phyloP scores from a whole-genome alignment of 2,113 vertebrate species.

The Cricetomys ansorgei region DNA sequence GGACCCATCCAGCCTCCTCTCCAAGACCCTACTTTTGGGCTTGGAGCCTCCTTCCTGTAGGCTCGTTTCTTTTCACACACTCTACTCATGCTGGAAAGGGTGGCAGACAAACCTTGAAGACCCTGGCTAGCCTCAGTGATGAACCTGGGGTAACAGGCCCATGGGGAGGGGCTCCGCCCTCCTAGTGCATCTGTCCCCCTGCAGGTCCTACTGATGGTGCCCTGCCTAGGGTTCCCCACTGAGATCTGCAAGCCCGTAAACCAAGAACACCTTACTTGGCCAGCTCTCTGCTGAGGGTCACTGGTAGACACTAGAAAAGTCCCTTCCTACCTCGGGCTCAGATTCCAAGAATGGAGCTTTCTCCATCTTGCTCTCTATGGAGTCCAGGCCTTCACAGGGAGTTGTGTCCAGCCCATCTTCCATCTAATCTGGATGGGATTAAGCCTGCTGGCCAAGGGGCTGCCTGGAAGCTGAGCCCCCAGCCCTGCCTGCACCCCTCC shows the following conservation, averaged over 20 bases:
- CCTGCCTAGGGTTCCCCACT: neutral
- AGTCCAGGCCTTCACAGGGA: neutral
- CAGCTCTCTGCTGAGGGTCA: neutral
- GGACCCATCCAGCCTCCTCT: neutral
- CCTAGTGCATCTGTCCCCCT: neutral
- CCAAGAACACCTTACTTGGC: neutral
- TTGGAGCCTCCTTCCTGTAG: neutral
- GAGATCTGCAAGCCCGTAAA: neutral
- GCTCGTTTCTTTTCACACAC: neutral
- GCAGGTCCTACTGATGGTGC: neutral
- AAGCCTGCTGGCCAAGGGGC: neutral
- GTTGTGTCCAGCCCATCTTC: neutral
- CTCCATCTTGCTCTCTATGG: neutral
- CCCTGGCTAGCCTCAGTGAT: neutral
- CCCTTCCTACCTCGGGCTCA: neutral
- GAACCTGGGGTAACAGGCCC: neutral
- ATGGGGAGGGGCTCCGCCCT: neutral
- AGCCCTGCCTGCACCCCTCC: accelerated
- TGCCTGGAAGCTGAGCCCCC: neutral
- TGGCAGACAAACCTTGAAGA: neutral
- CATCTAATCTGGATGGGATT: too few species aligned
- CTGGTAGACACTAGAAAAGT: neutral
- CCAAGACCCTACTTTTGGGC: neutral
- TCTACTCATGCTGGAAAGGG: neutral
- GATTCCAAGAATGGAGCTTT: neutral